phyloP scores from a whole-genome alignment of 2,888 invertebrate species.

The Diplazon laetatorius region DNA sequence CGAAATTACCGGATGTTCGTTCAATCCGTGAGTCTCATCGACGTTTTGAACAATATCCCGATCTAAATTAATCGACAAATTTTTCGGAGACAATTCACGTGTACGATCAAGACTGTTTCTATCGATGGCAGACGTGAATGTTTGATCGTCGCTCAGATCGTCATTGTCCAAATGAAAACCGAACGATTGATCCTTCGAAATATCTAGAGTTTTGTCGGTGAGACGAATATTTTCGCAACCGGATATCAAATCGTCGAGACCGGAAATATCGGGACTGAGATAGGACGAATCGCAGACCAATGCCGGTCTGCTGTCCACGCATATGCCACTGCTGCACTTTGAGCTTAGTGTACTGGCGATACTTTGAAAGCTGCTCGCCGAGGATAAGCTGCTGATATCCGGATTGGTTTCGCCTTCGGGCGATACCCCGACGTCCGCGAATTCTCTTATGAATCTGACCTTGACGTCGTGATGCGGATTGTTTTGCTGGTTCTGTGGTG shows the following conservation, averaged over 20 bases:
- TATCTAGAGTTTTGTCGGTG: slow-evolving; percentile 56
- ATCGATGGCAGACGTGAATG: slow-evolving; percentile 75
- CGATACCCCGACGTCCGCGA: slow-evolving; percentile 70
- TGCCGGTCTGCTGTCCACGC: slow-evolving; percentile 68
- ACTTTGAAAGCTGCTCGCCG: slow-evolving; percentile 78
- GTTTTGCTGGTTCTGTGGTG: slow-evolving; percentile 37
- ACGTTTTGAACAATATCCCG: slow-evolving; percentile 45
- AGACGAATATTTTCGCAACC: slow-evolving; percentile 75
- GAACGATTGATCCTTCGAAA: slow-evolving; percentile 35
- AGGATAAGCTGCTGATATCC: slow-evolving; percentile 73
- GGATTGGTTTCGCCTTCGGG: slow-evolving; percentile 38
- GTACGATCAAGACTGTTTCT: slow-evolving; percentile 52
- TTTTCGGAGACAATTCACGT: slow-evolving; percentile 5
- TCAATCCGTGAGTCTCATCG: slow-evolving; percentile 31
- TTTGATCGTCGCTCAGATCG: slow-evolving; percentile 74
- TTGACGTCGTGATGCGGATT: slow-evolving; percentile 74
- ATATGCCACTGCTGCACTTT: slow-evolving; percentile 75
- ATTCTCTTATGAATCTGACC: slow-evolving; percentile 77
- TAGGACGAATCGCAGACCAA: slow-evolving; percentile 69
- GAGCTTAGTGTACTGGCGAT: slow-evolving; percentile 73
- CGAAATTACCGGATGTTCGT: slow-evolving; percentile 18
- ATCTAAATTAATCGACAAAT: too few species aligned
- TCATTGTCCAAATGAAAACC: slow-evolving; percentile 45
- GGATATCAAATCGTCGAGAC: slow-evolving; percentile 75
- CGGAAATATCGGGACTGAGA: slow-evolving; percentile 71